Evolutionary conservation across 1,140 invertebrate species (phyloP).

Genomic region (Antheraea pernyi): DNA sequence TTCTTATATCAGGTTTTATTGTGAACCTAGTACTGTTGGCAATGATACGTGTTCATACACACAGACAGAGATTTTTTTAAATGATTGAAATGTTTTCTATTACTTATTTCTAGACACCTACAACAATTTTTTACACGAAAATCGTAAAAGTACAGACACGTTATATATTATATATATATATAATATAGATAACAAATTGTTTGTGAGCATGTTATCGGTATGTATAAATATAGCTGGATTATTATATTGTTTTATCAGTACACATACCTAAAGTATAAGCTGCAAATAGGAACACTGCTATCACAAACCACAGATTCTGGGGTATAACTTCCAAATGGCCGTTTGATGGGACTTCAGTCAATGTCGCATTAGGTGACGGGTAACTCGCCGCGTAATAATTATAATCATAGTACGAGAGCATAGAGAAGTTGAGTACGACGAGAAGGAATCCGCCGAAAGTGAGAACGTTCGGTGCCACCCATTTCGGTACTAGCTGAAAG

Average conservation of each 20-base stretch:
- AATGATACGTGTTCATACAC: too few relatives aligned
- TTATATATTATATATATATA: too few relatives aligned
- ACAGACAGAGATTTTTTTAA: too few relatives aligned
- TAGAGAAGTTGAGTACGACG: conserved; percentile 91
- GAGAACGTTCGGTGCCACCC: conserved; percentile 97
- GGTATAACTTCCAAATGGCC: conserved; percentile 69
- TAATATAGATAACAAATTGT: too few relatives aligned
- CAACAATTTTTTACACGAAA: too few relatives aligned
- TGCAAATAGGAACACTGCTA: conserved; percentile 94
- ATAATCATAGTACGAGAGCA: conserved; percentile 95
- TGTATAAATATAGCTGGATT: too few relatives aligned
- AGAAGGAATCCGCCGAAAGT: conserved; percentile 98
- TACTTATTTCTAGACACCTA: too few relatives aligned
- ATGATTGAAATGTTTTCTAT: too few relatives aligned
- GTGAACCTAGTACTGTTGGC: too few relatives aligned
- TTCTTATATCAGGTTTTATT: too few relatives aligned
- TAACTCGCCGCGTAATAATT: conserved; percentile 90
- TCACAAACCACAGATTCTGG: conserved; percentile 88
- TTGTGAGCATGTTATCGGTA: too few relatives aligned
- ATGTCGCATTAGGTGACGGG: conserved; percentile 76
- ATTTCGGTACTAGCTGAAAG: conserved; percentile 89
- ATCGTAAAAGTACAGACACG: too few relatives aligned
- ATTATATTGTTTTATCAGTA: neutral
- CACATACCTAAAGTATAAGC: conserved; percentile 94
- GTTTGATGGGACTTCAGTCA: conserved; percentile 39